Evolutionary conservation across 2,888 invertebrate genomes (phyloP).

Genomic region (Rotaria magnacalcarata): DNA sequence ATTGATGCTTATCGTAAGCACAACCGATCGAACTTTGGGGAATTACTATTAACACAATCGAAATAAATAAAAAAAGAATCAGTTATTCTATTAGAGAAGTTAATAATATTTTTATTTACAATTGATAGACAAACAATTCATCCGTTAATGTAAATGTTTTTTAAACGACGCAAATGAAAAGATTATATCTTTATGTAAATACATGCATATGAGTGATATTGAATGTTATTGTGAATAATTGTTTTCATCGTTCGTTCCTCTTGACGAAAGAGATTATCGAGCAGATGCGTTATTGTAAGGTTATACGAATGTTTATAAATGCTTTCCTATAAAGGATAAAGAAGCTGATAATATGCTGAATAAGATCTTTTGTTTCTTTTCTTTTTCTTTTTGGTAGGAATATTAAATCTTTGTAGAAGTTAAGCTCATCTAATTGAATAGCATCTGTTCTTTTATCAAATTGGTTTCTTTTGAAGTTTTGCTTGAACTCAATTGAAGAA

Average conservation of each 20-base stretch:
- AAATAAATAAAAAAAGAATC: background rate
- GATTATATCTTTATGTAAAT: background rate
- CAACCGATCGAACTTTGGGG: slow-evolving; percentile 37
- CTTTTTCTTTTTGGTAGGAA: background rate
- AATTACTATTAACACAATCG: background rate
- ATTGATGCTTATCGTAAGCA: slow-evolving; percentile 43
- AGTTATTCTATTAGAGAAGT: background rate
- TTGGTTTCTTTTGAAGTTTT: background rate
- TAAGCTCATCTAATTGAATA: background rate
- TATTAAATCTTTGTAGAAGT: background rate
- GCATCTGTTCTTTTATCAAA: background rate
- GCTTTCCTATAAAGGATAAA: background rate
- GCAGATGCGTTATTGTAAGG: slow-evolving; percentile 6
- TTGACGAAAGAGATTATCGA: background rate
- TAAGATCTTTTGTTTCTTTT: too few relatives aligned
- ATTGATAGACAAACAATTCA: too few relatives aligned
- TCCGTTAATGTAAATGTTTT: background rate
- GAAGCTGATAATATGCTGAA: background rate
- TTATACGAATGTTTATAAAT: background rate
- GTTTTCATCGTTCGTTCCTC: background rate
- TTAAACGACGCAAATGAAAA: background rate
- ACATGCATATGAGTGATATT: background rate
- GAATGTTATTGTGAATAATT: slow-evolving; percentile 39
- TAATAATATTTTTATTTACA: slow-evolving; percentile 1
- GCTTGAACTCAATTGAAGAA: too few relatives aligned